These are phyloP conservation scores for Cricetomys ansorgei DNA, from an alignment of 2,113 vertebrate genomes.

Conservation along the genomic window DNA sequence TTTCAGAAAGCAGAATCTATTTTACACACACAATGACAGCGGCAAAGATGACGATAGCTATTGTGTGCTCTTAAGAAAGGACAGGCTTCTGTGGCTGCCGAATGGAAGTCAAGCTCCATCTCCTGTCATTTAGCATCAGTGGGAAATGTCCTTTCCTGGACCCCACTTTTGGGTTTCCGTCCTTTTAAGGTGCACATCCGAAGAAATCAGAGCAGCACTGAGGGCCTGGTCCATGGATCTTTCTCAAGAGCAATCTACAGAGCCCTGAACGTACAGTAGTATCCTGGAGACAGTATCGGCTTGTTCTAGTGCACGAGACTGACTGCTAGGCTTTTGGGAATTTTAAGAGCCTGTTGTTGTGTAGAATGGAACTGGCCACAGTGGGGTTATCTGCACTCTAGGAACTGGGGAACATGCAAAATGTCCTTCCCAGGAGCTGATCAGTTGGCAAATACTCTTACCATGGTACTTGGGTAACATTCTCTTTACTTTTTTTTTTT, in stretches of 20 bases:
- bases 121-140: not conserved
- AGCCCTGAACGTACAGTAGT: too few species aligned
- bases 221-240: not conserved
- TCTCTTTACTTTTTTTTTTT: not conserved
- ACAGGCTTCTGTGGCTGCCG: not conserved
- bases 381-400: slow-evolving; percentile 4
- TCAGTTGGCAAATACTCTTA: not conserved
- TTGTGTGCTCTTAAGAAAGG: not conserved
- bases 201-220: not conserved
- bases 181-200: not conserved
- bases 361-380: not conserved
- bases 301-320: not conserved
- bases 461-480: not conserved
- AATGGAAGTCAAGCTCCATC: not conserved
- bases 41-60: not conserved
- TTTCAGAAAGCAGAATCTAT: not conserved
- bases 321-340: not conserved
- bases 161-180: not conserved
- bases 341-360: not conserved
- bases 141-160: not conserved
- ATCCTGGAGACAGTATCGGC: not conserved
- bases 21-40: not conserved
- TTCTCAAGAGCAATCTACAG: not conserved
- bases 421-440: not conserved
- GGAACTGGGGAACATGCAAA: not conserved